Base-by-base conservation (phyloP, 2,113 vertebrate species). In the Callospermophilus lateralis region DNA sequence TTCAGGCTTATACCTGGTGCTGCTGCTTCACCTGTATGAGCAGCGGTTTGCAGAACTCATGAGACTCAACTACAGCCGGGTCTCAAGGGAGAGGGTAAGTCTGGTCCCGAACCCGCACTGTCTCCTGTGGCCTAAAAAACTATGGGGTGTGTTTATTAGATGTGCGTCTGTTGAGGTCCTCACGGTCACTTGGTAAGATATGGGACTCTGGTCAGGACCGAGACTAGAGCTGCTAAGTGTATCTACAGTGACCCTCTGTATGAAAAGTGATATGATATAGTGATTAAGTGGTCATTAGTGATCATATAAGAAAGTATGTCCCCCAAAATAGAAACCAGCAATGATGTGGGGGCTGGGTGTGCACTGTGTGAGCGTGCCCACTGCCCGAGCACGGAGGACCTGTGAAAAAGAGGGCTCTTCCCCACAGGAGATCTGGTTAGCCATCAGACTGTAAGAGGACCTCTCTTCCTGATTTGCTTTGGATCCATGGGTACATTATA, bases 1-100 rank as follows among this genome's bases (percentile, higher is more conserved):
- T 30, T 94, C 97, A 0, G 89, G 94, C 30, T 67, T 98, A 45
- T 98, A 79, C 39, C 97, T 97, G 91, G 90, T 96, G 24, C 92
- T 97, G 42, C 94, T 98, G 37, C 97, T 97, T 28, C 94, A 97
- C 74, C 84, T 98, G 51, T 98, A 98, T 6, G 95, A 98, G 55
- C 73, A 97, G 96, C 97, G 95, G 19, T 97, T 96, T 93, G 94
- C 96, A 8, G 97, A 98, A 53, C 95, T 98, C 80, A 53, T 68
- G 55, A 95, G 95, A 34, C 94, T 81, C 15, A 98, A 37, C 78
- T 61, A 85, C 58, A 51, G 20, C 65, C 26, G n/a, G 19, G 8
- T 53, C 6, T 13, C 37, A 1, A 97, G 96, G 67, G 97, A 96
- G n/a, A 94, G 58, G 48, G 92, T 97, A 84, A 97, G 91, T 95